Conservation (phyloP, 2,113 vertebrate species). For the Tyto alba region DNA sequence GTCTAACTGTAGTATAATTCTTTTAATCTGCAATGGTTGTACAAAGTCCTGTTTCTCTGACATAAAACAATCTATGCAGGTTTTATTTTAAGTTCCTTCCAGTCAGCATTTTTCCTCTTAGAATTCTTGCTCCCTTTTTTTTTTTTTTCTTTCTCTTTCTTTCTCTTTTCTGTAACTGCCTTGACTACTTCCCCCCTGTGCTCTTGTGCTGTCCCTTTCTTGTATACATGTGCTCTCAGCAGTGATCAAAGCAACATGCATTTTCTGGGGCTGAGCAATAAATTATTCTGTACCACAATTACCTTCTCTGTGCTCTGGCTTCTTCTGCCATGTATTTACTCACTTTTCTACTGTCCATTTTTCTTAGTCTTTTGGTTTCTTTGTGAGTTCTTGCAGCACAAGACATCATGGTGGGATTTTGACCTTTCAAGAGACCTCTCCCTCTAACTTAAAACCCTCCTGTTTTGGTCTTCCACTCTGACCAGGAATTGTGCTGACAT, state of each 20-base stretch:
- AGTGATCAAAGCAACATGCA: background rate
- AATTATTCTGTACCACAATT: background rate
- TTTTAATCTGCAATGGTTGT: background rate
- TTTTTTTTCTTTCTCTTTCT: background rate
- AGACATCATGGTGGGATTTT: background rate
- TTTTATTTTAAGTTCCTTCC: background rate
- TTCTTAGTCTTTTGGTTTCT: background rate
- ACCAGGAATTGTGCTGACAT: background rate
- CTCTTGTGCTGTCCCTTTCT: background rate
- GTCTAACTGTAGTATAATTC: background rate
- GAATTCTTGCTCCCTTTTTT: background rate
- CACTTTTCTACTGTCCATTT: background rate
- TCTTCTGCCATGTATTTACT: background rate
- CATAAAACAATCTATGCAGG: background rate
- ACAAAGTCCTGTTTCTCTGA: constrained; percentile 33
- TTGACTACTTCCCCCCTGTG: background rate
- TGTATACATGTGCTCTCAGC: background rate
- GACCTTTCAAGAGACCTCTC: background rate
- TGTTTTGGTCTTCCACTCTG: background rate
- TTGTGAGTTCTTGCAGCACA: background rate
- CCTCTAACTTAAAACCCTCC: background rate
- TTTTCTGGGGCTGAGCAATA: background rate
- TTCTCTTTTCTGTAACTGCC: background rate
- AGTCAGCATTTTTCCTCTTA: background rate
- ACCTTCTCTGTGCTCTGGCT: background rate